A percentile compares a stretch with the other conserved stretches of the same genome.
phyloP scores from a whole-genome alignment of 1,140 invertebrate genomes.

The Lithobius niger region DNA sequence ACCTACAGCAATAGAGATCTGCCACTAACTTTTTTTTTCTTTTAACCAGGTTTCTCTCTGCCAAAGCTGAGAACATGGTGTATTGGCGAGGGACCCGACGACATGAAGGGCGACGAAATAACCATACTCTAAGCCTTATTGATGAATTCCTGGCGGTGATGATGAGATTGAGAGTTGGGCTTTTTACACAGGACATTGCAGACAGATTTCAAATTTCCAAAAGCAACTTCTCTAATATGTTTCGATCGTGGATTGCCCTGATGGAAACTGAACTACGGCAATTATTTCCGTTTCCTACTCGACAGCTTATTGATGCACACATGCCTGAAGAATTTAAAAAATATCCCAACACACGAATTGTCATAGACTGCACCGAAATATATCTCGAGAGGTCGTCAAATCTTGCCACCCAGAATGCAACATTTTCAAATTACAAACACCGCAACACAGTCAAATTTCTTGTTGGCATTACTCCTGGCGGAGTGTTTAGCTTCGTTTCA shows the following conservation, averaged over 20 bases:
- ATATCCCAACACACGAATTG: not conserved
- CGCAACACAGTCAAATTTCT: constrained; percentile 20
- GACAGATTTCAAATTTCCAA: not conserved
- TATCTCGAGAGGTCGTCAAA: constrained; percentile 6
- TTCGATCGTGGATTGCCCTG: not conserved
- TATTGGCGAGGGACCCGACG: not conserved
- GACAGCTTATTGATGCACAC: not conserved
- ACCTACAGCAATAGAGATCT: too few relatives aligned
- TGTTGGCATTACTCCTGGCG: constrained; percentile 17
- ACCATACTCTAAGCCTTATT: not conserved
- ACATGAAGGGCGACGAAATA: not conserved
- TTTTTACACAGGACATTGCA: not conserved
- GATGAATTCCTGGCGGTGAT: not conserved
- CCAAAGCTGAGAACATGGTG: not conserved
- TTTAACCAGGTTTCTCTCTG: not conserved
- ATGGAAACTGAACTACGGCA: not conserved
- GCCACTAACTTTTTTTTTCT: not conserved
- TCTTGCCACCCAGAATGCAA: constrained; percentile 9
- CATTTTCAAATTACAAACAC: constrained; percentile 20
- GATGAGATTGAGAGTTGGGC: not conserved
- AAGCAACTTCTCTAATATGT: not conserved
- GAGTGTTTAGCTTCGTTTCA: constrained; percentile 19
- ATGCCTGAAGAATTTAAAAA: not conserved
- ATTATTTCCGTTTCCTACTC: not conserved
- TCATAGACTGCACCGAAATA: constrained; percentile 15